Base-by-base conservation (phyloP, 1,140 invertebrate species). In the Cecropterus lyciades region DNA sequence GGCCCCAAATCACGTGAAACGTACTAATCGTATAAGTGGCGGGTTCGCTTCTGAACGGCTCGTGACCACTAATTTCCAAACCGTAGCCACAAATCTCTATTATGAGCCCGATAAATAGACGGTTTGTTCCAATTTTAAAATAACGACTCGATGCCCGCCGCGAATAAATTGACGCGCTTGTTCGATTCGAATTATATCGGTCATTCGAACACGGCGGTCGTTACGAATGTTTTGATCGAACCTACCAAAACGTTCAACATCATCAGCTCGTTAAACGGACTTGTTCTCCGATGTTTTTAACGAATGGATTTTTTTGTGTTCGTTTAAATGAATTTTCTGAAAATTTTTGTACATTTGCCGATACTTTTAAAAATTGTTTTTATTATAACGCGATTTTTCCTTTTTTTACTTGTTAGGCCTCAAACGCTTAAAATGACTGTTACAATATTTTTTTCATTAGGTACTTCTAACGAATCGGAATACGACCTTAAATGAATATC, bases 81-180 rank as follows among this genome's bases (percentile, higher is more conserved):
- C 45, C 16, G 33, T 42, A 20, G 46, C 59, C 46, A 52, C 59
- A 63, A 63, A 63, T 51, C 59, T 63, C 59, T 63, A 62, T 62
- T 62, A 62, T 51, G 59, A 62, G 51, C 59, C 49, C 59, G 59
- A 62, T 62, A 62, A 62, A 62, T 62, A 62, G 59, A 62, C 59
- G 59, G 59, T 62, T 51, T 51, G 59, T 51, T 24, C 59, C 16
- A n/a, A 62, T 62, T 62, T 62, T 62, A 62, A 62, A 56, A 62
- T 62, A 51, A 51, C 57, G 43, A 60, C 57, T 45, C 13, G 30
- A 16, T 40, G 15, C 11, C 59, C 57, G 30, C 33, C 51, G 42
- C 59, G 59, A 51, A 62, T 62, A 62, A 51, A 62, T 62, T 62
- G 59, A 62, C 48, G 30, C 59, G 33, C 16, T 51, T 51, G 59